phyloP scores from a whole-genome alignment of 2,113 vertebrate genomes.

The Marmota flaviventris region DNA sequence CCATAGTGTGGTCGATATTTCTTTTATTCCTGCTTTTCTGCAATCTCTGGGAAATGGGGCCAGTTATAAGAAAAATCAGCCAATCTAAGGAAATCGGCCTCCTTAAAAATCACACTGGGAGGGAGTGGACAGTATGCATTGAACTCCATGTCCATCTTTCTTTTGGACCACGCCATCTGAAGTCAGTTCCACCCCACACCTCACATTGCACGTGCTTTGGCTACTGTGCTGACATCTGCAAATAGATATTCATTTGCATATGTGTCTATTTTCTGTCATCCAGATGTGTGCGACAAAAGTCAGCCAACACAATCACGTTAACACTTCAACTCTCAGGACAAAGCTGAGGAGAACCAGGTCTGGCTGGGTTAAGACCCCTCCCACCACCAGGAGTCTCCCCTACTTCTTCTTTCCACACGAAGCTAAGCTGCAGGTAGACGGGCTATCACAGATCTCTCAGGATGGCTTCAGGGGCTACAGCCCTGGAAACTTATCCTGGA shows the following conservation, averaged over 20 bases:
- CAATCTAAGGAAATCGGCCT: not conserved
- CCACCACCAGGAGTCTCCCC: not conserved
- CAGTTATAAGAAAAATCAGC: not conserved
- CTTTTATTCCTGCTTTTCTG: slow-evolving; percentile 25
- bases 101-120: not conserved
- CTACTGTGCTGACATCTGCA: not conserved
- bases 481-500: not conserved
- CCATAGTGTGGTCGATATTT: not conserved
- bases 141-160: not conserved
- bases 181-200: not conserved
- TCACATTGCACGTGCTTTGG: not conserved
- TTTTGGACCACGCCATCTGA: not conserved
- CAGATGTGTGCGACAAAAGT: not conserved
- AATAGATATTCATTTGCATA: not conserved
- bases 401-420: not conserved
- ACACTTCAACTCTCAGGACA: not conserved
- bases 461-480: not conserved
- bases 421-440: not conserved
- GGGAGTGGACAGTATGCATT: not conserved
- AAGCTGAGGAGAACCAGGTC: not conserved
- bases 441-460: not conserved
- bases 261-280: not conserved
- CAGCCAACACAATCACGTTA: not conserved
- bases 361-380: not conserved
- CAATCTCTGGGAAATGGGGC: not conserved